A percentile compares a stretch with the other conserved stretches of the same genome.
Evolutionary conservation across 2,113 vertebrate species (phyloP).

Genomic region (Cebidichthys violaceus): DNA sequence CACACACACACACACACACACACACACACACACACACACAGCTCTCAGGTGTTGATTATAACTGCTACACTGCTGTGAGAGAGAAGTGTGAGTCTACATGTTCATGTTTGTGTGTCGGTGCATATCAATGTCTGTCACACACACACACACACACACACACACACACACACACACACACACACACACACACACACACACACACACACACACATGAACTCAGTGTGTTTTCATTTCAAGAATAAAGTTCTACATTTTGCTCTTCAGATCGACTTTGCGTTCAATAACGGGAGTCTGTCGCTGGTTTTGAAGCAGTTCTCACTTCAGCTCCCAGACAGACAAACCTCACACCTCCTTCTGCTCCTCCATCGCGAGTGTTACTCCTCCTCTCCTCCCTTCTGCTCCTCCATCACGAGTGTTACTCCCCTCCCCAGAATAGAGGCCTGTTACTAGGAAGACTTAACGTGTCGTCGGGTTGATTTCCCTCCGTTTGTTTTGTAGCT

Average conservation of each 20-base stretch:
- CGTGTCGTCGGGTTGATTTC: constrained; percentile 39
- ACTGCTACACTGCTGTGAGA: constrained; percentile 59
- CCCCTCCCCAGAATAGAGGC: constrained; percentile 69
- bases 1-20: constrained; percentile 12
- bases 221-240: no score
- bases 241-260: no score
- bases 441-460: constrained; percentile 74
- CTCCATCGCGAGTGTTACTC: no score
- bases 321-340: constrained; percentile 59
- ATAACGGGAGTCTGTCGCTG: constrained; percentile 45
- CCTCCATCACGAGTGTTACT: constrained; percentile 1
- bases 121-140: not conserved
- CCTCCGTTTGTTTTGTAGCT: not conserved
- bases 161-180: no score
- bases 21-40: constrained; percentile 27
- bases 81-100: not conserved
- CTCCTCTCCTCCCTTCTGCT: no score
- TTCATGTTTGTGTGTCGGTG: constrained; percentile 12
- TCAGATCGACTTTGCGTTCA: no score
- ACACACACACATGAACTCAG: no score
- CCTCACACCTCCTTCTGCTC: constrained; percentile 42
- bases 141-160: not conserved
- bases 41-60: constrained; percentile 79
- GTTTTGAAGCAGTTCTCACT: constrained; percentile 68
- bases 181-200: not conserved